A percentile compares a stretch with the other conserved stretches of the same genome.
phyloP scores from a whole-genome alignment of 2,113 vertebrate genomes.

The Archocentrus centrarchus region DNA sequence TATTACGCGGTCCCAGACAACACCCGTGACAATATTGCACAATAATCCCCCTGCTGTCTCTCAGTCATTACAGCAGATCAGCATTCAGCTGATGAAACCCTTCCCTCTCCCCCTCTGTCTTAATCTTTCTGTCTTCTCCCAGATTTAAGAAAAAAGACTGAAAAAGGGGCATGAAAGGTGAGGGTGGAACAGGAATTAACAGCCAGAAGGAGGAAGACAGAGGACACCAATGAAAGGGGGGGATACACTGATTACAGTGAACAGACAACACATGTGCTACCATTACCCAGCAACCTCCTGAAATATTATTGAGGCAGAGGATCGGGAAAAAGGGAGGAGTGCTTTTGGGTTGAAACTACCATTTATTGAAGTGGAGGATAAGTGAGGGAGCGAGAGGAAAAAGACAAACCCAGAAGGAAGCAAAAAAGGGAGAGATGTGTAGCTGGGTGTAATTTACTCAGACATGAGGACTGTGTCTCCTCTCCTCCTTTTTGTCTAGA shows the following conservation, averaged over 20 bases:
- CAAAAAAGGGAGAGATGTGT: constrained; percentile 12
- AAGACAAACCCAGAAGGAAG: not conserved
- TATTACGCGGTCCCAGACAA: constrained; percentile 62
- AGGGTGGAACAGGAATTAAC: constrained; percentile 19
- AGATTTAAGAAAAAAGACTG: constrained; percentile 34
- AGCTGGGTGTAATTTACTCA: constrained; percentile 47
- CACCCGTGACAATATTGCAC: constrained; percentile 69
- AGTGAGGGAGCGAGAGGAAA: constrained; percentile 23
- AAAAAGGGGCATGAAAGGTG: constrained; percentile 23
- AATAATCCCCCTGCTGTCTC: constrained; percentile 66
- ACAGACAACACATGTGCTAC: constrained; percentile 51
- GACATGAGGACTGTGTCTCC: constrained; percentile 41
- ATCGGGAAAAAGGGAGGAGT: constrained; percentile 8
- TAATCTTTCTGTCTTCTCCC: constrained; percentile 1
- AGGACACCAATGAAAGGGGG: not conserved
- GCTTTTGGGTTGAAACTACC: constrained; percentile 61
- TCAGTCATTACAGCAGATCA: constrained; percentile 64
- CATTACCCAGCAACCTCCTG: constrained; percentile 42
- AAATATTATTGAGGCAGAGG: constrained; percentile 18
- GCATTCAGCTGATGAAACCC: constrained; percentile 63
- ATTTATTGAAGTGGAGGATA: constrained; percentile 69
- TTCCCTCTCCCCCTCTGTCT: not conserved
- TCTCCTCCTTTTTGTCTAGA: constrained; percentile 36
- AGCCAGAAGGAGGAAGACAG: not conserved
- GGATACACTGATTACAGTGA: constrained; percentile 44